These are phyloP conservation scores for Idaea aversata DNA, from an alignment of 2,888 invertebrate genomes.

Conservation along the genomic window DNA sequence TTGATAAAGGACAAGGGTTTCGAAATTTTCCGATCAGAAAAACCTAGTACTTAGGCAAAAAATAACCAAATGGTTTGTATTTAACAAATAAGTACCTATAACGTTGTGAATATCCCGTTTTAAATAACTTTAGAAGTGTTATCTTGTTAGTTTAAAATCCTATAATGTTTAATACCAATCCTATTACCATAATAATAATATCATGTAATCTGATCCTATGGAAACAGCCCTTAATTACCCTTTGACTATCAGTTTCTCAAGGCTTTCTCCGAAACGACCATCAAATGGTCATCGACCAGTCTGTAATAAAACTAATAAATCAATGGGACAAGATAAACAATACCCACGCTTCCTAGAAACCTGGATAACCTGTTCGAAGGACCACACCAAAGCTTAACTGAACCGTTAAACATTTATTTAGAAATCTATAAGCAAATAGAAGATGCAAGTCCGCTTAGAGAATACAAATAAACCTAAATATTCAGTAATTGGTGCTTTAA, in stretches of 20 bases:
- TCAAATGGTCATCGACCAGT: constrained; percentile 1
- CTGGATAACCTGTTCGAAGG: constrained; percentile 27
- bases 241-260: not conserved
- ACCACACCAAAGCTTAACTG: constrained; percentile 20
- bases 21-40: too few species aligned
- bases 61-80: too few species aligned
- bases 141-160: too few species aligned
- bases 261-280: not conserved
- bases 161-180: too few species aligned
- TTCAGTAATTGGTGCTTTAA: constrained; percentile 6
- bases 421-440: not conserved
- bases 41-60: too few species aligned
- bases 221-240: not conserved
- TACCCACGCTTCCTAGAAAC: constrained; percentile 26
- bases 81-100: too few species aligned
- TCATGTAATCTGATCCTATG: too few species aligned
- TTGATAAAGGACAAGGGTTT: too few species aligned
- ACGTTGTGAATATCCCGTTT: too few species aligned
- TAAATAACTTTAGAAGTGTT: too few species aligned
- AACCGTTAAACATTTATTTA: not conserved
- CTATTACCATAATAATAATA: too few species aligned
- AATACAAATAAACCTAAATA: not conserved
- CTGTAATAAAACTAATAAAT: constrained; percentile 19
- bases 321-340: constrained; percentile 25
- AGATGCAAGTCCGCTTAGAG: not conserved